These are phyloP conservation scores for Sinocyclocheilus grahami DNA, from an alignment of 2,113 vertebrate species.

Conservation along the genomic window DNA sequence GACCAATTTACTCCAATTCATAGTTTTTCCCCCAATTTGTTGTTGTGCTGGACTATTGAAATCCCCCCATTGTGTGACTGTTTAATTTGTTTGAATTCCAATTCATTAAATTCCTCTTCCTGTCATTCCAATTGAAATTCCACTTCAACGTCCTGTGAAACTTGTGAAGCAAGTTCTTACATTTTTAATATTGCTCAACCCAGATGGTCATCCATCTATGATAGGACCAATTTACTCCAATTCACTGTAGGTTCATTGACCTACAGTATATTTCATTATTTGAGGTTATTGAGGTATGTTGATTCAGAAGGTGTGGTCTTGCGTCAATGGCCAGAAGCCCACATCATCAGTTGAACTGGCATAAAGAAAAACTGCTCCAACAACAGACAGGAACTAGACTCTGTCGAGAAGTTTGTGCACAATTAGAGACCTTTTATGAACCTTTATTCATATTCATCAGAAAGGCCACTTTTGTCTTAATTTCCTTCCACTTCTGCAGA, in stretches of 20 bases:
- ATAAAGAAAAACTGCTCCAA: not conserved
- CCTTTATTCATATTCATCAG: conserved; percentile 21
- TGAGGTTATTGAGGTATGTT: conserved; percentile 25
- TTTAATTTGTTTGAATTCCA: not conserved
- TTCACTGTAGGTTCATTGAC: not conserved
- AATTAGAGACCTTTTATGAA: conserved; percentile 22
- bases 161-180: not conserved
- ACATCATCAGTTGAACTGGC: not conserved
- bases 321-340: not conserved
- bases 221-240: not conserved
- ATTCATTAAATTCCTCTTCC: not conserved
- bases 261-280: not conserved
- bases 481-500: conserved; percentile 11
- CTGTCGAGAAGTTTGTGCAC: conserved; percentile 28
- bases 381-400: conserved; percentile 40
- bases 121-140: not conserved
- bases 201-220: not conserved
- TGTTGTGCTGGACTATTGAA: not conserved
- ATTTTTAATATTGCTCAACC: not conserved
- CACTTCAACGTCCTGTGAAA: not conserved
- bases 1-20: not conserved
- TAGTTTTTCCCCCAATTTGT: not conserved
- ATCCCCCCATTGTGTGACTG: not conserved
- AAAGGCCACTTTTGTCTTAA: conserved; percentile 17
- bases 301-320: conserved; percentile 44